These are phyloP conservation scores for Porites lobata DNA, from an alignment of 92 coral and sea anemone species.

Conservation along the genomic window DNA sequence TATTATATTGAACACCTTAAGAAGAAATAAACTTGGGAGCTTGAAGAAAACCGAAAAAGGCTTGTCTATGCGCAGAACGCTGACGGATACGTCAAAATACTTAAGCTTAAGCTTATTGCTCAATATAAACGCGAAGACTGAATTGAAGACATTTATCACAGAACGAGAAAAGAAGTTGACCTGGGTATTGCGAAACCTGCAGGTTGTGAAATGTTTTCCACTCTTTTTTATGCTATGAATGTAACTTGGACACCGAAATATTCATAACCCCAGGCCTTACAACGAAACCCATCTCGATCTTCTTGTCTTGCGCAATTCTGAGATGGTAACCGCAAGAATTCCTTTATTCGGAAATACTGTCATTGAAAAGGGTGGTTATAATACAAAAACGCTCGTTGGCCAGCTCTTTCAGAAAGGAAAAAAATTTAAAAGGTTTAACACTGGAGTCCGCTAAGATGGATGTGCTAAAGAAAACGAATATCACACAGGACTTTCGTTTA, in stretches of 20 bases:
- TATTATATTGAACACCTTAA: neutral
- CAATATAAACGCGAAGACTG: neutral
- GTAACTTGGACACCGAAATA: conserved; percentile 43
- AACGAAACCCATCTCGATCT: neutral
- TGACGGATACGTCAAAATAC: neutral
- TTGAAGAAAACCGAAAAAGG: neutral
- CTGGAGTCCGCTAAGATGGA: neutral
- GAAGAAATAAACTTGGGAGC: neutral
- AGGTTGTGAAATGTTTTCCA: neutral
- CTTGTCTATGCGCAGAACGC: neutral
- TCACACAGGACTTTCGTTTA: neutral
- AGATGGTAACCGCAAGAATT: neutral
- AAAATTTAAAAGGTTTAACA: neutral
- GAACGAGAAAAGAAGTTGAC: neutral
- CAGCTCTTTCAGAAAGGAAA: neutral
- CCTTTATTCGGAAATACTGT: too few species aligned
- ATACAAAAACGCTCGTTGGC: neutral
- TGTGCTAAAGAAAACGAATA: neutral
- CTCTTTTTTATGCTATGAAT: neutral
- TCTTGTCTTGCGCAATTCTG: neutral
- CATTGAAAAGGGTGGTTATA: neutral
- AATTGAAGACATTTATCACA: neutral
- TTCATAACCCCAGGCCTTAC: conserved; percentile 1
- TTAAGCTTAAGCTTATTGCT: neutral
- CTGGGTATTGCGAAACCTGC: neutral